These are phyloP conservation scores for Rhynchophorus ferrugineus DNA, from an alignment of 1,140 invertebrate genomes.

Conservation along the genomic window DNA sequence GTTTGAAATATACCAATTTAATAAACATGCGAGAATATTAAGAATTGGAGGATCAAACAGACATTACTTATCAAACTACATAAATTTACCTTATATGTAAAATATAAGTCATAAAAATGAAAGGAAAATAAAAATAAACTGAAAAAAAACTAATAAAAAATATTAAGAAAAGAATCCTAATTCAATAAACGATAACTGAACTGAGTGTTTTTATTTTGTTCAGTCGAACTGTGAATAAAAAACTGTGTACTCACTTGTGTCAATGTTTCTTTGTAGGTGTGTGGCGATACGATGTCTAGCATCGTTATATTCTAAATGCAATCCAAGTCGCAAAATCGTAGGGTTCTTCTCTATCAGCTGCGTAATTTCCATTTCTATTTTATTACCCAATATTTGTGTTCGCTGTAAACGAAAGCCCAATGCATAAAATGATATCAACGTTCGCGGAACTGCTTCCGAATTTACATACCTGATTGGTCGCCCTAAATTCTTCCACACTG, in stretches of 20 bases:
- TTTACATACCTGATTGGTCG: slow-evolving; percentile 81
- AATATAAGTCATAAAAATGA: too few relatives aligned
- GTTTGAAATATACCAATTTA: too few relatives aligned
- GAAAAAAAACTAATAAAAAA: too few relatives aligned
- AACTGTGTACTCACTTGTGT: slow-evolving; percentile 86
- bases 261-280: slow-evolving; percentile 92
- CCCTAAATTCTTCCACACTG: slow-evolving; percentile 85
- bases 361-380: slow-evolving; percentile 97
- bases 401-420: slow-evolving; percentile 63
- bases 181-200: slow-evolving; percentile 2
- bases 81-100: too few relatives aligned
- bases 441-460: background rate
- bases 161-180: slow-evolving; percentile 9
- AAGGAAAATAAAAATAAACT: too few relatives aligned
- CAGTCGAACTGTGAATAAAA: too few relatives aligned
- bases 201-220: too few relatives aligned
- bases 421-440: too few relatives aligned
- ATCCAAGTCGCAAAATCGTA: slow-evolving; percentile 81
- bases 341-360: slow-evolving; percentile 88
- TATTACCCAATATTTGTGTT: slow-evolving; percentile 90
- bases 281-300: slow-evolving; percentile 86
- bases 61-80: too few relatives aligned
- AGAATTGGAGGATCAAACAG: too few relatives aligned
- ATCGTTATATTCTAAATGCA: slow-evolving; percentile 94
- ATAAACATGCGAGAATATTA: too few relatives aligned